These are phyloP conservation scores for Dendrolimus kikuchii DNA, from an alignment of 1,140 invertebrate species.

Conservation along the genomic window DNA sequence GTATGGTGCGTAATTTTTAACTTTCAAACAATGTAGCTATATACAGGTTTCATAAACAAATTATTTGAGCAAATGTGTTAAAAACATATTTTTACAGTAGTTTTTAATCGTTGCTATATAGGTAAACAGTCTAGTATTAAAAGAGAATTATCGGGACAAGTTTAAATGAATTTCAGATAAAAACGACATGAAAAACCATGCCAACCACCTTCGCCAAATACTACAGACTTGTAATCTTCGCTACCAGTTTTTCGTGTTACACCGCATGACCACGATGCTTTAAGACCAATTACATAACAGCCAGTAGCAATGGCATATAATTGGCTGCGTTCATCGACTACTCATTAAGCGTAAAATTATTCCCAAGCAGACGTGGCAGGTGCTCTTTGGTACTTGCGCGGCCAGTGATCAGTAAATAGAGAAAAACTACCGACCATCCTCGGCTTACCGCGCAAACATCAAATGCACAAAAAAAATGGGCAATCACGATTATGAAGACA, in stretches of 20 bases:
- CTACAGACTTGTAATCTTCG: slow-evolving; percentile 4
- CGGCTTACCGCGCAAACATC: slow-evolving; percentile 9
- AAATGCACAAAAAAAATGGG: slow-evolving; percentile 9
- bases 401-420: slow-evolving; percentile 20
- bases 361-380: slow-evolving; percentile 32
- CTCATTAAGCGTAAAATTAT: slow-evolving; percentile 44
- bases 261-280: slow-evolving; percentile 8
- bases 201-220: too few species aligned
- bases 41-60: too few species aligned
- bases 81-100: too few species aligned
- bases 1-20: too few species aligned
- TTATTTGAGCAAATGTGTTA: too few species aligned
- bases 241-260: too few species aligned
- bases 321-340: slow-evolving; percentile 25
- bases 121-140: too few species aligned
- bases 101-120: too few species aligned
- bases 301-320: slow-evolving; percentile 36
- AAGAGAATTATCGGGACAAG: too few species aligned
- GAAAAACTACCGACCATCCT: slow-evolving; percentile 20
- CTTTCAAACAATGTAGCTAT: too few species aligned
- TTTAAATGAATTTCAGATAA: too few species aligned
- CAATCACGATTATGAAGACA: slow-evolving; percentile 2
- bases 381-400: slow-evolving; percentile 27
- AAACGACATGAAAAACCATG: too few species aligned
- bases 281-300: slow-evolving; percentile 29